Conservation (phyloP, 2,888 invertebrate species). For the Rhynchonema sp. region DNA sequence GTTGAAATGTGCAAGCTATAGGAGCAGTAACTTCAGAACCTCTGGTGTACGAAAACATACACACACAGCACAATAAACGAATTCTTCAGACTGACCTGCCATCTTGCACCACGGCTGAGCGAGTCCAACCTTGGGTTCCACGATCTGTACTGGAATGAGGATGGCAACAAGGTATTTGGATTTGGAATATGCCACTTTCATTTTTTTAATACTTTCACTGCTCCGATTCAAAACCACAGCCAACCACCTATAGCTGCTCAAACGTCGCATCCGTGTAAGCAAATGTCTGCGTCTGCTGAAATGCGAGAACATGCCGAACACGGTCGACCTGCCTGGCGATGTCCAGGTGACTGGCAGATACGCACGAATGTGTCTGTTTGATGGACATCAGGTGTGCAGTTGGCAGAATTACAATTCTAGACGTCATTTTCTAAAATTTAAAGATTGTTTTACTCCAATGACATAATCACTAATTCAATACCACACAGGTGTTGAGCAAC, state of each 20-base stretch:
- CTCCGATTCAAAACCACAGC: too few species aligned
- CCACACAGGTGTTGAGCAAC: constrained; percentile 2
- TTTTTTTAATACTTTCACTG: neutral
- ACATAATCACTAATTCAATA: too few species aligned
- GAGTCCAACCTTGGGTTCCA: constrained; percentile 17
- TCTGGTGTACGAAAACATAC: too few species aligned
- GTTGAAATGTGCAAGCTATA: too few species aligned
- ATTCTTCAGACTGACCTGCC: constrained; percentile 10
- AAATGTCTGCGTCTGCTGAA: neutral
- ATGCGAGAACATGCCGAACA: neutral
- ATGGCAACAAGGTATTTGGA: constrained; percentile 12
- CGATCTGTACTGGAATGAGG: constrained; percentile 16
- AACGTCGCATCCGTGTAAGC: neutral
- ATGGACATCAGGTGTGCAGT: constrained; percentile 1
- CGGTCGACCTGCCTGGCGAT: neutral
- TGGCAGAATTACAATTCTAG: too few species aligned
- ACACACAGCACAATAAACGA: too few species aligned
- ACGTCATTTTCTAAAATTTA: too few species aligned
- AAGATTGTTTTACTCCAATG: too few species aligned
- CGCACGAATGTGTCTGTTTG: constrained; percentile 4
- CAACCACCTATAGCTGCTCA: neutral
- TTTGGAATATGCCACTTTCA: neutral
- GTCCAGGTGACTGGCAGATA: constrained; percentile 1
- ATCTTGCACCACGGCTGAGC: constrained; percentile 15
- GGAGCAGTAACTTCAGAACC: too few species aligned